A percentile compares a stretch with the other conserved stretches of the same genome.
These are phyloP conservation scores for Spilogale gracilis DNA, from an alignment of 2,113 vertebrate genomes.

Conservation along the genomic window DNA sequence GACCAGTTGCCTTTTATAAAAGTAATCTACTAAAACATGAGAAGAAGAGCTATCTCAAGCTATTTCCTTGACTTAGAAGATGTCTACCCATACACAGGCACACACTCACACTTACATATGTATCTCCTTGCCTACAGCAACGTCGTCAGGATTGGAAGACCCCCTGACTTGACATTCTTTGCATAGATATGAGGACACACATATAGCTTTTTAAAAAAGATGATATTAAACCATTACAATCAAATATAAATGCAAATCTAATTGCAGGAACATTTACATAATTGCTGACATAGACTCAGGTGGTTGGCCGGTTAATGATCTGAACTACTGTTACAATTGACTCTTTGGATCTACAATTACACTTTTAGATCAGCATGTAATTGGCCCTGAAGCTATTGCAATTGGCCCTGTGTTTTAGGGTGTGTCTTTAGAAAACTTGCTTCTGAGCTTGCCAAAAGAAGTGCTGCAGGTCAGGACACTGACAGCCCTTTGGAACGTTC, in stretches of 20 bases:
- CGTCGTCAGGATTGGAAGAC: not conserved
- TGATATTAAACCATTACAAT: slow-evolving; percentile 43
- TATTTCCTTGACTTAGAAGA: slow-evolving; percentile 4
- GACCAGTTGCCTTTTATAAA: not conserved
- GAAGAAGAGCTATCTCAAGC: not conserved
- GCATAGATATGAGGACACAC: not conserved
- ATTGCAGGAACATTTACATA: slow-evolving; percentile 59
- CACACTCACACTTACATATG: not conserved
- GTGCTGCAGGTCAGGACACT: not conserved
- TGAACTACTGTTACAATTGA: not conserved
- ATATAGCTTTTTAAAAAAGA: not conserved
- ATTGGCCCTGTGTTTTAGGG: not conserved
- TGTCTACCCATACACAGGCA: too few species aligned
- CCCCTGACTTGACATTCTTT: not conserved
- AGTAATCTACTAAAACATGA: not conserved
- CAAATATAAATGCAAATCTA: slow-evolving; percentile 72
- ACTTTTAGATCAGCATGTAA: not conserved
- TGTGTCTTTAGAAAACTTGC: not conserved
- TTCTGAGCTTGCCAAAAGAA: not conserved
- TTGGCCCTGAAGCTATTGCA: not conserved
- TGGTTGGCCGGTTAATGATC: slow-evolving; percentile 57
- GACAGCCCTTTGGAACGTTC: not conserved
- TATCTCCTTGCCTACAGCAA: not conserved
- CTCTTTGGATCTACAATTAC: slow-evolving; percentile 1
- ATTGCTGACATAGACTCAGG: slow-evolving; percentile 65